Evolutionary conservation across 2,113 vertebrate species (phyloP).

Genomic region (Bufo bufo): DNA sequence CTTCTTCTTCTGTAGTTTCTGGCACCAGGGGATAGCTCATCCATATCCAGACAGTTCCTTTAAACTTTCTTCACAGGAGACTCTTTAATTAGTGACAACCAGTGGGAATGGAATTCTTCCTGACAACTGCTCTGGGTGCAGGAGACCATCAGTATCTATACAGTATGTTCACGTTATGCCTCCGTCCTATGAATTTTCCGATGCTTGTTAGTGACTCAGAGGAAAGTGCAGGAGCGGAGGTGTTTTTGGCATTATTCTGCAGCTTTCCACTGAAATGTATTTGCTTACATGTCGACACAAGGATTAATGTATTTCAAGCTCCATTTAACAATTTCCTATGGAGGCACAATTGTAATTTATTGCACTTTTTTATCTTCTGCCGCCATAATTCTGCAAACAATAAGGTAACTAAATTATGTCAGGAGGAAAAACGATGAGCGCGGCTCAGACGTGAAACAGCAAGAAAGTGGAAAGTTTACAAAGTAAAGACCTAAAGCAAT

Average conservation of each 20-base stretch:
- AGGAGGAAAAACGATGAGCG: background rate
- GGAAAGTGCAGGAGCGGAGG: background rate
- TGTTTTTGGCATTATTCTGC: background rate
- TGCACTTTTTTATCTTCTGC: slow-evolving; percentile 20
- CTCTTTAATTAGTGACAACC: too few relatives aligned
- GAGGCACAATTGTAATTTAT: slow-evolving; percentile 47
- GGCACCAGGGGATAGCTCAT: too few relatives aligned
- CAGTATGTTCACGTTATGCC: too few relatives aligned
- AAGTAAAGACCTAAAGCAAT: background rate
- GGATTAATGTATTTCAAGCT: slow-evolving; percentile 56
- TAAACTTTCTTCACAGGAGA: too few relatives aligned
- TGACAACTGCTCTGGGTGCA: too few relatives aligned
- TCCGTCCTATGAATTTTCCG: background rate
- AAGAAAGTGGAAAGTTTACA: background rate
- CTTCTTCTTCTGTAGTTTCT: too few relatives aligned
- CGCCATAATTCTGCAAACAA: slow-evolving; percentile 24
- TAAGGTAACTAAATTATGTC: slow-evolving; percentile 30
- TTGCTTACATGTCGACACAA: slow-evolving; percentile 44
- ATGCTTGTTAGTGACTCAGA: background rate
- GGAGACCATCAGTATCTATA: too few relatives aligned
- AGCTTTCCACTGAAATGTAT: slow-evolving; percentile 6
- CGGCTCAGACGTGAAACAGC: background rate
- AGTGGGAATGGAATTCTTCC: too few relatives aligned
- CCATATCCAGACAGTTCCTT: too few relatives aligned
- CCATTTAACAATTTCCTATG: slow-evolving; percentile 43